Conservation (phyloP, 2,888 invertebrate species). For the Biston stratarius region DNA sequence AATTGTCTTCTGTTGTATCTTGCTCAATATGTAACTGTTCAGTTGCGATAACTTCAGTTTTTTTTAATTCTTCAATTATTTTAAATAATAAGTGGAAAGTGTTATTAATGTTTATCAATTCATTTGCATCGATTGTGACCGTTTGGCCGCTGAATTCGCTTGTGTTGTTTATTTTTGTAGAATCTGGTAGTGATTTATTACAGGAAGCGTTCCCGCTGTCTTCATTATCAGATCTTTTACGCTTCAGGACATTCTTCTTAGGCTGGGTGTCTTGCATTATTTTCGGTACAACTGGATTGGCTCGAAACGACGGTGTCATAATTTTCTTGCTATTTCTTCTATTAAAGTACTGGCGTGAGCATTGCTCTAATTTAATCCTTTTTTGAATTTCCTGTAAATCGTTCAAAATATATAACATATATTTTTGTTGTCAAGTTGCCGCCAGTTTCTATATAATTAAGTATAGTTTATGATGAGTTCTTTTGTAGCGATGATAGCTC, state of each 20-base stretch:
- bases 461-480: too few relatives aligned
- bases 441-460: neutral
- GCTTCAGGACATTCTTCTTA: constrained; percentile 42
- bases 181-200: constrained; percentile 62
- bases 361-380: constrained; percentile 55
- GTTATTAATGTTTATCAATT: constrained; percentile 57
- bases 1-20: constrained; percentile 1
- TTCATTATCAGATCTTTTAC: constrained; percentile 54
- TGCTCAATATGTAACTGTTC: neutral
- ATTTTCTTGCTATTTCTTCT: constrained; percentile 57
- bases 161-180: constrained; percentile 55
- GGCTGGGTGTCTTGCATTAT: constrained; percentile 52
- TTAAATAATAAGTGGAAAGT: constrained; percentile 59
- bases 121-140: constrained; percentile 50
- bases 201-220: constrained; percentile 37
- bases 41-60: constrained; percentile 24
- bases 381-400: constrained; percentile 51
- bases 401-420: neutral
- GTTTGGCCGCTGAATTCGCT: constrained; percentile 40
- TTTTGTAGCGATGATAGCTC: too few relatives aligned
- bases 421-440: neutral
- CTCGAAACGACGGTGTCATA: constrained; percentile 61
- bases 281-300: constrained; percentile 61
- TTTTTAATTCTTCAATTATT: constrained; percentile 59
- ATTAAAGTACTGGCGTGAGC: constrained; percentile 59